These are phyloP conservation scores for Sebastes baramenuke DNA, from an alignment of 2,797 vertebrate genomes.

Conservation along the genomic window DNA sequence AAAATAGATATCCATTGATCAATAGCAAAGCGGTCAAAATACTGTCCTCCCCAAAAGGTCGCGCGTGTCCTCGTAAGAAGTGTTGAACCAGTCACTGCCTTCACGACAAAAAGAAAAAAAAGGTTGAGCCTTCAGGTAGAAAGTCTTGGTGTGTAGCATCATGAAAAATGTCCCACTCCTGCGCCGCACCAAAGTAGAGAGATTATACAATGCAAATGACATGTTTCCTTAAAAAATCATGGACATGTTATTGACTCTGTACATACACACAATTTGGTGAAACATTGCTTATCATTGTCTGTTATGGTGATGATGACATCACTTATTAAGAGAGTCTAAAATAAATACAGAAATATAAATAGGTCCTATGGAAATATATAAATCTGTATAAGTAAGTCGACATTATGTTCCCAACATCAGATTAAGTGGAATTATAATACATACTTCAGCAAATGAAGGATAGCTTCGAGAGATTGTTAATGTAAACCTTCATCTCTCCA, in stretches of 20 bases:
- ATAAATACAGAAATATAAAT: conserved; percentile 79
- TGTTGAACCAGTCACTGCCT: conserved; percentile 62
- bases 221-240: conserved; percentile 64
- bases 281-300: conserved; percentile 72
- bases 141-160: conserved; percentile 64
- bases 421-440: conserved; percentile 69
- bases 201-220: conserved; percentile 69
- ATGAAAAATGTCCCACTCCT: conserved; percentile 57
- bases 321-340: conserved; percentile 72
- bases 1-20: conserved; percentile 77
- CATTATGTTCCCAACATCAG: conserved; percentile 66
- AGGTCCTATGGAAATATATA: conserved; percentile 78
- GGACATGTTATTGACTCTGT: conserved; percentile 67
- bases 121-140: conserved; percentile 56
- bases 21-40: conserved; percentile 77
- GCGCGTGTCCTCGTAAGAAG: conserved; percentile 57
- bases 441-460: conserved; percentile 65
- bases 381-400: conserved; percentile 71
- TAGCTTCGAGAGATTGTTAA: conserved; percentile 37
- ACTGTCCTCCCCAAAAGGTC: conserved; percentile 64
- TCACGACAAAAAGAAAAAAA: conserved; percentile 56
- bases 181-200: conserved; percentile 50
- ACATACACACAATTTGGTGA: conserved; percentile 72
- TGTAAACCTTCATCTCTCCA: conserved; percentile 53
- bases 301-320: conserved; percentile 62